These are phyloP conservation scores for Leptinotarsa juncta DNA, from an alignment of 2,888 invertebrate genomes.

Conservation along the genomic window DNA sequence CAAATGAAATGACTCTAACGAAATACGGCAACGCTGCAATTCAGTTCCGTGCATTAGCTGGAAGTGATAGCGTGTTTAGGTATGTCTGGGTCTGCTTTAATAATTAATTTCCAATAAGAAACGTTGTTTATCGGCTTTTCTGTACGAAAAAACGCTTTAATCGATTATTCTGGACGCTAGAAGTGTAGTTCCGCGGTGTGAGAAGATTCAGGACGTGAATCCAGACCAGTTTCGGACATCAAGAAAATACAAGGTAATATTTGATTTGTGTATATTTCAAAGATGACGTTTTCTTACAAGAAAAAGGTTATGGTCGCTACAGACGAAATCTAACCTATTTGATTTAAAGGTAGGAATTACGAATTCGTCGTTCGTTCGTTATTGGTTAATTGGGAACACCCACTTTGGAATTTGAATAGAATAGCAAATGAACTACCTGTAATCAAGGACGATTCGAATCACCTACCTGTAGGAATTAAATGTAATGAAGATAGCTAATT, in stretches of 20 bases:
- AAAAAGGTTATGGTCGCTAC: slow-evolving; percentile 32
- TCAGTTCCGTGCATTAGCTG: slow-evolving; percentile 20
- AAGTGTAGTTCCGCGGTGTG: slow-evolving; percentile 7
- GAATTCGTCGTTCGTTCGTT: not conserved
- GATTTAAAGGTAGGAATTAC: not conserved
- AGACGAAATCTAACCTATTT: slow-evolving; percentile 25
- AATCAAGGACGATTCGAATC: slow-evolving; percentile 52
- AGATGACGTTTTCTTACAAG: slow-evolving; percentile 37
- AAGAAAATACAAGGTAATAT: slow-evolving; percentile 34
- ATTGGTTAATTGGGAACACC: slow-evolving; percentile 24
- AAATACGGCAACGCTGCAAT: slow-evolving; percentile 16
- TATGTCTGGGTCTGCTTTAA: slow-evolving; percentile 23
- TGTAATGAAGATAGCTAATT: slow-evolving; percentile 22
- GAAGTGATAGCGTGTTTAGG: slow-evolving; percentile 16
- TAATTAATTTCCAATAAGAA: slow-evolving; percentile 20
- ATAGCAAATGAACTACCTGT: slow-evolving; percentile 46
- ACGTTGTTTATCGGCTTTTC: slow-evolving; percentile 24
- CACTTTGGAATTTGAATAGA: slow-evolving; percentile 26
- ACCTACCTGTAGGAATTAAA: slow-evolving; percentile 54
- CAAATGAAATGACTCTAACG: not conserved
- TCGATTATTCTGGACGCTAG: not conserved
- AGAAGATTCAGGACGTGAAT: not conserved
- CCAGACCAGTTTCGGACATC: slow-evolving; percentile 8
- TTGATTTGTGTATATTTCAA: slow-evolving; percentile 24
- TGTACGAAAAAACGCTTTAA: not conserved